Percentiles rank a stretch among this genome's conserved stretches.
Conservation (phyloP, 2,113 vertebrate species). For the Caranx ignobilis region DNA sequence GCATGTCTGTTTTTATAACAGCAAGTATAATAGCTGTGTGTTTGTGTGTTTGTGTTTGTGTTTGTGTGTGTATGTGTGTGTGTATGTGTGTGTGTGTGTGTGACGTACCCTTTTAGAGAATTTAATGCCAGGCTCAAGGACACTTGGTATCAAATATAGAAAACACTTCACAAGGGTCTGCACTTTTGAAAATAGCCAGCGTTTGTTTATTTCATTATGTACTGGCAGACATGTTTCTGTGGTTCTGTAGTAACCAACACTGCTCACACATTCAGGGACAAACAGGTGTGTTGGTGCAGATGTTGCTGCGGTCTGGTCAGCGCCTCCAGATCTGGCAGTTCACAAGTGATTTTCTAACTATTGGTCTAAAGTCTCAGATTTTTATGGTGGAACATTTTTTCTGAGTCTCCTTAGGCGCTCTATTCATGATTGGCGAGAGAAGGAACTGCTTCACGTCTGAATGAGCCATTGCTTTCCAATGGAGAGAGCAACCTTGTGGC, state of each 20-base stretch:
- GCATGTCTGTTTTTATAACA: slow-evolving; percentile 17
- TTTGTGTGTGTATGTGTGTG: slow-evolving; percentile 2
- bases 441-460: neutral
- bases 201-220: neutral
- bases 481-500: neutral
- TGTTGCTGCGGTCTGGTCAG: neutral
- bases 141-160: neutral
- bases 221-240: neutral
- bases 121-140: slow-evolving; percentile 7
- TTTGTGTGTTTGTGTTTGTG: neutral
- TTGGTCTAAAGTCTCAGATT: neutral
- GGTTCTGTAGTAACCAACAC: neutral
- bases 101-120: slow-evolving; percentile 1
- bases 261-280: neutral
- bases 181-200: neutral
- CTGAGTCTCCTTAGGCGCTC: neutral
- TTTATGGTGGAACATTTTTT: neutral
- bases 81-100: slow-evolving; percentile 6
- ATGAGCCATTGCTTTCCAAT: neutral
- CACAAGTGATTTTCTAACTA: neutral
- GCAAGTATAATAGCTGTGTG: neutral
- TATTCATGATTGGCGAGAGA: neutral
- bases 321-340: neutral
- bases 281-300: neutral
- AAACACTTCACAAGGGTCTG: neutral